phyloP scores from a whole-genome alignment of 2,113 vertebrate genomes.

The Ancistrus triradiatus region DNA sequence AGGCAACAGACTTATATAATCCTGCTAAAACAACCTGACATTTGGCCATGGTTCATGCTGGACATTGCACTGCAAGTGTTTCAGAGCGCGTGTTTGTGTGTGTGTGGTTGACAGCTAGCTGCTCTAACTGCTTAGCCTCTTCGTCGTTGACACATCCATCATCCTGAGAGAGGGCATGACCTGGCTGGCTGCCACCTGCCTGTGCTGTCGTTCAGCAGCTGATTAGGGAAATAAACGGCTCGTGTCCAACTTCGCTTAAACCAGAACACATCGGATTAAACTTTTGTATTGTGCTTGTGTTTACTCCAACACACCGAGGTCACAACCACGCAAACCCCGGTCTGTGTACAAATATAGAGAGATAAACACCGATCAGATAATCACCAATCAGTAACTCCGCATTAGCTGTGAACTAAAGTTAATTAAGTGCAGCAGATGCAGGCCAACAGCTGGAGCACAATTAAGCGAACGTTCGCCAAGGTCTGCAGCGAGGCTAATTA shows the following conservation, averaged over 20 bases:
- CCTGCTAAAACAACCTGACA: too few species aligned
- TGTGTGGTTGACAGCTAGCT: constrained; percentile 44
- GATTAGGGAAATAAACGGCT: constrained; percentile 56
- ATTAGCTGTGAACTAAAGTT: neutral
- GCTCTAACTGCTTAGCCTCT: constrained; percentile 41
- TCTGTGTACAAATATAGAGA: neutral
- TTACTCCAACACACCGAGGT: neutral
- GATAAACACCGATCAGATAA: too few species aligned
- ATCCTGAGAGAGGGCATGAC: constrained; percentile 54
- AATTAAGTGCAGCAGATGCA: constrained; percentile 11
- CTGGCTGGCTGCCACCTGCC: constrained; percentile 54
- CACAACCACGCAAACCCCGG: neutral
- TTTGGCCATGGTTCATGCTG: neutral
- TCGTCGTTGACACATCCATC: constrained; percentile 61
- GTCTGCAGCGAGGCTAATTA: constrained; percentile 47
- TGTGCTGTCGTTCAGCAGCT: constrained; percentile 50
- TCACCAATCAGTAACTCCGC: neutral
- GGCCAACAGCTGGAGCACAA: constrained; percentile 14
- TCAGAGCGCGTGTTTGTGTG: constrained; percentile 18
- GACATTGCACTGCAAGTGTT: constrained; percentile 12
- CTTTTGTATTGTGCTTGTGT: neutral
- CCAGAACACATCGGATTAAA: constrained; percentile 7
- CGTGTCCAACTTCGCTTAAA: constrained; percentile 36
- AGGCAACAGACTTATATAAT: too few species aligned
- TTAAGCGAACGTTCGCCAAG: constrained; percentile 19